Conservation (phyloP, 2,797 vertebrate species). For the Chelon labrosus region DNA sequence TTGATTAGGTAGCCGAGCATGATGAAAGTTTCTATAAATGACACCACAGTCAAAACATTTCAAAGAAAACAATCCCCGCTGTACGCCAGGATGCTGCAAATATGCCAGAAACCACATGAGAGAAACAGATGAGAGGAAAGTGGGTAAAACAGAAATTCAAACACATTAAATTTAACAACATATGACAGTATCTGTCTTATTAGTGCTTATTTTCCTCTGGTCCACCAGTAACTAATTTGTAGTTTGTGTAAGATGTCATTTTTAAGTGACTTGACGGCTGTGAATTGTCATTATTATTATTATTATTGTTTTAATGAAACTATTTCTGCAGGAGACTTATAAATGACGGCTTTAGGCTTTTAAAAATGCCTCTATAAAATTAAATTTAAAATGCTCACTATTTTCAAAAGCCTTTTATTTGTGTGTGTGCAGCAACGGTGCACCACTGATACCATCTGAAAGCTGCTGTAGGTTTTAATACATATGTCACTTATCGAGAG, state of each 20-base stretch:
- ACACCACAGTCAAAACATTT: constrained; percentile 78
- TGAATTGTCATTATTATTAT: constrained; percentile 40
- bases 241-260: constrained; percentile 62
- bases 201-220: constrained; percentile 59
- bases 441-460: constrained; percentile 67
- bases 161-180: constrained; percentile 56
- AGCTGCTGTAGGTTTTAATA: constrained; percentile 78
- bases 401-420: constrained; percentile 34
- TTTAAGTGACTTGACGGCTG: constrained; percentile 50
- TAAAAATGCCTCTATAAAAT: constrained; percentile 2
- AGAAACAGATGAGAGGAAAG: constrained; percentile 71
- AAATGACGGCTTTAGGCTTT: background rate
- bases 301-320: constrained; percentile 35
- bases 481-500: constrained; percentile 75
- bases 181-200: constrained; percentile 73
- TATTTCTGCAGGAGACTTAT: constrained; percentile 31
- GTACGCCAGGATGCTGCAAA: constrained; percentile 66
- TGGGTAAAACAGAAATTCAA: constrained; percentile 65
- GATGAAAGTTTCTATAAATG: constrained; percentile 81
- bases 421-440: constrained; percentile 22
- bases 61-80: constrained; percentile 72
- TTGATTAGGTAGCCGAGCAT: constrained; percentile 75
- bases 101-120: constrained; percentile 77
- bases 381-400: constrained; percentile 31
- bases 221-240: constrained; percentile 68